Conservation (phyloP, 1,140 invertebrate species). For the Ceratina japonica region DNA sequence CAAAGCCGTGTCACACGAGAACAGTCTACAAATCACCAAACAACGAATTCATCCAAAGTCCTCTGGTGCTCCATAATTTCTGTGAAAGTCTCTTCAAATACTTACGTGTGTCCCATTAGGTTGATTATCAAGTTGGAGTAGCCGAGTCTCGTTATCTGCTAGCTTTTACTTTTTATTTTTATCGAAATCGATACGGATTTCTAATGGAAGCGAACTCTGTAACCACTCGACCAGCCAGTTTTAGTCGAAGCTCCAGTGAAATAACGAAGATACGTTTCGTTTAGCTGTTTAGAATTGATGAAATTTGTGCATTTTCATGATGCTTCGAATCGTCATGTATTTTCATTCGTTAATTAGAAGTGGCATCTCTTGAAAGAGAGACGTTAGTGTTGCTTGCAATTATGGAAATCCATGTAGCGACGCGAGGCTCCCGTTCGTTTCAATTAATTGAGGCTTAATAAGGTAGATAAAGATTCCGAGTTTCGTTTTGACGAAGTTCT, state of each 20-base stretch:
- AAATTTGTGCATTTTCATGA: not conserved
- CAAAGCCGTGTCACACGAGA: not conserved
- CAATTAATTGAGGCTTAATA: conserved; percentile 40
- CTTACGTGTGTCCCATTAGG: not conserved
- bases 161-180: not conserved
- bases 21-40: not conserved
- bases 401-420: conserved; percentile 48
- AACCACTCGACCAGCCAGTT: conserved; percentile 5
- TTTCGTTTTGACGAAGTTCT: not conserved
- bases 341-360: conserved; percentile 45
- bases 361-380: conserved; percentile 25
- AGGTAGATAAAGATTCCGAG: not conserved
- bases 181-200: not conserved
- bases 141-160: not conserved
- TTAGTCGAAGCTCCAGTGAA: not conserved
- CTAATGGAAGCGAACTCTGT: not conserved
- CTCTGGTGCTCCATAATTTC: too few relatives aligned
- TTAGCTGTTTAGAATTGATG: not conserved
- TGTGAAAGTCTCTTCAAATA: too few relatives aligned
- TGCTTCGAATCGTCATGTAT: conserved; percentile 11
- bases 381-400: conserved; percentile 17
- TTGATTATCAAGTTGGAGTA: not conserved
- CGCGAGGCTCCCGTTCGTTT: conserved; percentile 10
- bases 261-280: not conserved
- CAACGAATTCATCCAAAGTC: too few relatives aligned